Evolutionary conservation across 2,888 invertebrate genomes (phyloP), one percentile per base, ranked within the genome.

Genomic region (Drosophila robusta): DNA sequence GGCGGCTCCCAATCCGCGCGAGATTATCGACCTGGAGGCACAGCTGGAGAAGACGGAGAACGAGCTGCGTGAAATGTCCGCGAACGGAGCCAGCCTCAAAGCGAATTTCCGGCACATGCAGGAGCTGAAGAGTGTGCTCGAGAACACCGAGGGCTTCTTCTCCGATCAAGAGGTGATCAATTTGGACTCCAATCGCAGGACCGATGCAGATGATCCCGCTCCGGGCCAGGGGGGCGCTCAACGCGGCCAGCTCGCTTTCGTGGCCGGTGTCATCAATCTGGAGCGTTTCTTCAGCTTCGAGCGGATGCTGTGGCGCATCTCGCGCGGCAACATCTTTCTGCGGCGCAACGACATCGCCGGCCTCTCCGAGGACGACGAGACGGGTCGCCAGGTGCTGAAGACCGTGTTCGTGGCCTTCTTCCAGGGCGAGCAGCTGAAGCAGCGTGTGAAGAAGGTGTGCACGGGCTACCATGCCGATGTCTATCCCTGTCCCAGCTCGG

Each of bases 41-140:
- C 97, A 98, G 81, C 94, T 99, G 91, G 99, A 99, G 92, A 98
- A 98, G 93, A 96, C 98, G 22, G 99, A 99, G 92, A 96, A 97
- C 80, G 99, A 99, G 92, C 95, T 99, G 78, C 94, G 97, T 56
- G 98, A 99, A 93, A 94, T 99, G 72, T 97, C 98, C 66, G 96
- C 96, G 89, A 99, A 98, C 91, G 97, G 97, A 8, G 96, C 98
- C 67, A 98, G 97, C 89, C 92, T 99, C 87, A 97, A 98, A 93
- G 96, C 96, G 80, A 99, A 98, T 92, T 98, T 94, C 91, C 93
- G 97, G 77, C 98, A 99, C 91, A 93, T 99, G 89, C 97, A 96
- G 0, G 99, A 99, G 92, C 92, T 99, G 84, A 95, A 94, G 77
- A 97, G 97, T 90, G 98, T 99, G 39, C 94, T 99, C 58, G 96